Evolutionary conservation across 2,888 invertebrate genomes (phyloP), one percentile per base, ranked within the genome.

Genomic region (Linnaemya tessellans): DNA sequence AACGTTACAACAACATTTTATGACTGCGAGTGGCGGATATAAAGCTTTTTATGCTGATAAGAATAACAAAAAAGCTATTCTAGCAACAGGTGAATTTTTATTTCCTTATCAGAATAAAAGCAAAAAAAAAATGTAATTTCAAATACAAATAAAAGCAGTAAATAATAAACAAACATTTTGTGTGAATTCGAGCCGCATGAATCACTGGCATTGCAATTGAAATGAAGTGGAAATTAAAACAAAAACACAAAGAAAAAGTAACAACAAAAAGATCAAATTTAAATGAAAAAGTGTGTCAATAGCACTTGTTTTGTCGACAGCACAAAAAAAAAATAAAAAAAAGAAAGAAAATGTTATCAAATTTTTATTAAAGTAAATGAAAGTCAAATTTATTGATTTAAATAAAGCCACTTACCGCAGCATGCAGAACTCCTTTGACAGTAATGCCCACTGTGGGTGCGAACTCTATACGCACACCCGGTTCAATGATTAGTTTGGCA

Each of bases 401-500:
- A 18, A 38, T n/a, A 15, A 30, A 41, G 22, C 20, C 51, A 94
- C 95, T 96, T 94, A 99, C 99, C 95, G 97, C 95, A 77, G 98
- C 98, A 82, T 95, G 95, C 41, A 99, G 93, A 87, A 96, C 95
- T 88, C 99, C 99, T 90, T 97, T 95, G 62, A 99, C 96, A 38
- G 97, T 98, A 90, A 99, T 96, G 86, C 99, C 99, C 89, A 97
- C 95, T 93, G 98, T 97, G 3, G 98, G 97, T 7, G 97, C 96
- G 92, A 99, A 98, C 88, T 96, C 94, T 75, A 99, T 93, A 89
- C 96, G 96, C 0, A 98, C 98, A 35, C 99, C 99, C 15, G 98
- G 95, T 91, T 98, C 97, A 81, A 99, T 95, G 75, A 96, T 94
- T 89, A 99, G 93, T 89, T 96, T 96, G 0, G 96, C 97, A 86